Conservation (phyloP, 1,140 invertebrate species). For the Trachelipus rathkii region DNA sequence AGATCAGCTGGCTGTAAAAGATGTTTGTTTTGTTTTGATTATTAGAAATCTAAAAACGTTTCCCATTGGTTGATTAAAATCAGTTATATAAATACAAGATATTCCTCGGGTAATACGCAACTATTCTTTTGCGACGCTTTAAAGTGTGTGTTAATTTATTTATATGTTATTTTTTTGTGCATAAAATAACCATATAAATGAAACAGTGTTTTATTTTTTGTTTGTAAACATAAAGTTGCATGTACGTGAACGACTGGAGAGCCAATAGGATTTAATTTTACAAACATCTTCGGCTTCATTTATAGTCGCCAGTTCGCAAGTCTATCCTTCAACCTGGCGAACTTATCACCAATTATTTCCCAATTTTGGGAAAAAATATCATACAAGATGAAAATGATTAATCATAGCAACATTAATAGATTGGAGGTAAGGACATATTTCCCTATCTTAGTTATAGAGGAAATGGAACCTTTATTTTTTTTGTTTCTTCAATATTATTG, state of each 20-base stretch:
- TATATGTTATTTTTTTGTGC: background rate
- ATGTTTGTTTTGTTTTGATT: too few species aligned
- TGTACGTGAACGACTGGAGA: background rate
- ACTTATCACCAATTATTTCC: conserved; percentile 7
- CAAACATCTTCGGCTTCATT: background rate
- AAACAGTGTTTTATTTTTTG: conserved; percentile 1
- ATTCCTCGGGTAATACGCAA: too few species aligned
- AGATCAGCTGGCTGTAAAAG: too few species aligned
- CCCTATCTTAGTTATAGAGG: background rate
- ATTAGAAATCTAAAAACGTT: too few species aligned
- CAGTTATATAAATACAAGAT: too few species aligned
- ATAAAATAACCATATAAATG: background rate
- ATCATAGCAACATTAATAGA: conserved; percentile 7
- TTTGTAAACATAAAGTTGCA: background rate
- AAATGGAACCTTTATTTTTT: background rate
- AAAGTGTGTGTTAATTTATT: too few species aligned
- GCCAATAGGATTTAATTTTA: conserved; percentile 4
- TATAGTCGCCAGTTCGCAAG: background rate
- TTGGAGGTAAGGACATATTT: background rate
- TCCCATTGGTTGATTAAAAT: too few species aligned
- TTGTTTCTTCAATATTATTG: background rate
- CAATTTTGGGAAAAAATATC: conserved; percentile 8
- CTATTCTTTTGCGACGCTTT: too few species aligned
- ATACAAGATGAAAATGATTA: conserved; percentile 4
- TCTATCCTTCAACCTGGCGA: conserved; percentile 1